Conservation (phyloP, 2,797 vertebrate genomes). For the Chaunax sp. region DNA sequence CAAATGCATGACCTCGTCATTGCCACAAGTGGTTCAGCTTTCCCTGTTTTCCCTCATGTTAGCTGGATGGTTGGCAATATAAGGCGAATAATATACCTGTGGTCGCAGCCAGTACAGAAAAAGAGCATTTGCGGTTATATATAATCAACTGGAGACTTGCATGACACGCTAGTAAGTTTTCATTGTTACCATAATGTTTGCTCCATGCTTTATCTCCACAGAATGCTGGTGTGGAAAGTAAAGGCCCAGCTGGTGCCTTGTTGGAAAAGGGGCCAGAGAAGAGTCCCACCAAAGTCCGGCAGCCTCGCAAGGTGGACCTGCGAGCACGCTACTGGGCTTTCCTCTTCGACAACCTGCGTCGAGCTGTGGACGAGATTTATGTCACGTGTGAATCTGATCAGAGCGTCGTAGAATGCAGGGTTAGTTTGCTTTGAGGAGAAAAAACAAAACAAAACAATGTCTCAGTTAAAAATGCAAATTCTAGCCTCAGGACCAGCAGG, state of each 20-base stretch:
- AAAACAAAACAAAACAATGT: background rate
- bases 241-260: constrained; percentile 78
- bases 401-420: constrained; percentile 99
- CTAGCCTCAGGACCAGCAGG: background rate
- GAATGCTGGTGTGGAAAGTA: constrained; percentile 86
- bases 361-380: constrained; percentile 98
- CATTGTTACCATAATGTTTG: constrained; percentile 10
- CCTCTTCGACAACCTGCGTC: constrained; percentile 96
- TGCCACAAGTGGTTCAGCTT: background rate
- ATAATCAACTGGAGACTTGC: background rate
- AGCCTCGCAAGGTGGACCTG: constrained; percentile 95
- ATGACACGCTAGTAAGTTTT: constrained; percentile 1
- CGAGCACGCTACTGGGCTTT: constrained; percentile 98
- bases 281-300: constrained; percentile 93
- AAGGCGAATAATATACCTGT: background rate
- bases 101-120: background rate
- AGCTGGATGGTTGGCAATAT: background rate
- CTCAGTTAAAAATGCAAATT: background rate
- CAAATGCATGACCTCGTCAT: background rate
- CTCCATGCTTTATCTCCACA: constrained; percentile 64
- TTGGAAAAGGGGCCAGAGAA: constrained; percentile 94
- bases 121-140: background rate
- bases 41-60: background rate
- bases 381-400: constrained; percentile 98
- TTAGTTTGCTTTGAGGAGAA: constrained; percentile 66